phyloP scores from a whole-genome alignment of 2,888 invertebrate genomes.

The Vesta saturnalis region DNA sequence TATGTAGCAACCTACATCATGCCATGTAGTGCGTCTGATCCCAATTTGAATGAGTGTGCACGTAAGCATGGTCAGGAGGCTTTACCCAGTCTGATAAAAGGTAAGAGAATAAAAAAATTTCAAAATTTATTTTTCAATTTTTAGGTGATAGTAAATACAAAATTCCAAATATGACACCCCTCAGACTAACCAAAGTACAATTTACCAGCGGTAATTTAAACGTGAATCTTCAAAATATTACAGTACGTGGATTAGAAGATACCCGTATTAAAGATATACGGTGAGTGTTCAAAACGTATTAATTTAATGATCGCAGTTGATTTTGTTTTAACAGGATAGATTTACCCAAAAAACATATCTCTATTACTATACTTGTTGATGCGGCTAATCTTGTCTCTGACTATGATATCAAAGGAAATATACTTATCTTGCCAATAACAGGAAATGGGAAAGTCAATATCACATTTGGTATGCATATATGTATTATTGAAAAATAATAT shows the following conservation, averaged over 20 bases:
- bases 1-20: slow-evolving; percentile 53
- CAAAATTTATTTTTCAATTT: too few relatives aligned
- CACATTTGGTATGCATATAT: slow-evolving; percentile 49
- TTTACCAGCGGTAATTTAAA: slow-evolving; percentile 47
- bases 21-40: slow-evolving; percentile 49
- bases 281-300: slow-evolving; percentile 37
- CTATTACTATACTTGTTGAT: slow-evolving; percentile 39
- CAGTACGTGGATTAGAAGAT: slow-evolving; percentile 48
- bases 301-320: too few relatives aligned
- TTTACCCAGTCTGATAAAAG: slow-evolving; percentile 47
- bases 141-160: slow-evolving; percentile 52
- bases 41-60: slow-evolving; percentile 51
- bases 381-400: slow-evolving; percentile 43
- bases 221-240: slow-evolving; percentile 45
- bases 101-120: too few relatives aligned
- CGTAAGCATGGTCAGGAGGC: slow-evolving; percentile 46
- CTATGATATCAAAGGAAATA: slow-evolving; percentile 53
- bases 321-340: background rate
- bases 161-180: slow-evolving; percentile 51
- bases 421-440: slow-evolving; percentile 51
- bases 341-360: slow-evolving; percentile 33
- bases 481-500: background rate
- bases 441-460: slow-evolving; percentile 54
- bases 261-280: slow-evolving; percentile 39
- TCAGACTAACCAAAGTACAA: slow-evolving; percentile 47